Conservation (phyloP, 2,113 vertebrate species). For the Ophthalmolycus amberensis region DNA sequence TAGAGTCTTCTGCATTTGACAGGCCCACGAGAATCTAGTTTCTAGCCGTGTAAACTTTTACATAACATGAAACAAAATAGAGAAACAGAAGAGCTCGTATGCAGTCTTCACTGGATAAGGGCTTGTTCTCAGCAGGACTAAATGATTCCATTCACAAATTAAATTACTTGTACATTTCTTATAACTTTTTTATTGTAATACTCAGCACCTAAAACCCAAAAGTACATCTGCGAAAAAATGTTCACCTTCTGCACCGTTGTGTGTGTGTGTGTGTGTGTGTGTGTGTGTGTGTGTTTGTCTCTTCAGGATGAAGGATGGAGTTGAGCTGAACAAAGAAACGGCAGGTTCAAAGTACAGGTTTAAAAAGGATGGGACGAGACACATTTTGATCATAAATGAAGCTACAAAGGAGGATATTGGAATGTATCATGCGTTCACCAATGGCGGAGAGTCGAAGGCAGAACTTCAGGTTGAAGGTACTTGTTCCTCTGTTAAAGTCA, state of each 20-base stretch:
- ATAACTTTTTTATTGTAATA: background rate
- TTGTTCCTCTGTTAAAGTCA: background rate
- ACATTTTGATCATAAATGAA: constrained; percentile 90
- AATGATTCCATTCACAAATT: too few species aligned
- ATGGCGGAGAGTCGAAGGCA: constrained; percentile 89
- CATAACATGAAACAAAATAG: background rate
- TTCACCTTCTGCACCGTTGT: background rate
- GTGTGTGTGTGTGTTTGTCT: constrained; percentile 17
- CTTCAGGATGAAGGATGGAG: constrained; percentile 91
- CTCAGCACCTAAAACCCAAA: background rate
- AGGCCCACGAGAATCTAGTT: background rate
- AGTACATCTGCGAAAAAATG: background rate
- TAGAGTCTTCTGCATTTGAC: background rate
- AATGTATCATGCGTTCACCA: constrained; percentile 86
- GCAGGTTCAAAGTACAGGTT: constrained; percentile 89
- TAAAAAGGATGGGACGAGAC: constrained; percentile 92
- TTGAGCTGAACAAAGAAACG: constrained; percentile 88
- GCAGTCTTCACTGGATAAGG: background rate
- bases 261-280: constrained; percentile 11
- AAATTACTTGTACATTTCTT: background rate
- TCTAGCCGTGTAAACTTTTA: background rate
- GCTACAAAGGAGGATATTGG: constrained; percentile 87
- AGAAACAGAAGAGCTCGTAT: background rate
- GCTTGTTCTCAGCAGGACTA: background rate
- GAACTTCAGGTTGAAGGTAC: constrained; percentile 92